These are phyloP conservation scores for Drosophila robusta DNA, from an alignment of 2,888 invertebrate genomes.

Conservation along the genomic window DNA sequence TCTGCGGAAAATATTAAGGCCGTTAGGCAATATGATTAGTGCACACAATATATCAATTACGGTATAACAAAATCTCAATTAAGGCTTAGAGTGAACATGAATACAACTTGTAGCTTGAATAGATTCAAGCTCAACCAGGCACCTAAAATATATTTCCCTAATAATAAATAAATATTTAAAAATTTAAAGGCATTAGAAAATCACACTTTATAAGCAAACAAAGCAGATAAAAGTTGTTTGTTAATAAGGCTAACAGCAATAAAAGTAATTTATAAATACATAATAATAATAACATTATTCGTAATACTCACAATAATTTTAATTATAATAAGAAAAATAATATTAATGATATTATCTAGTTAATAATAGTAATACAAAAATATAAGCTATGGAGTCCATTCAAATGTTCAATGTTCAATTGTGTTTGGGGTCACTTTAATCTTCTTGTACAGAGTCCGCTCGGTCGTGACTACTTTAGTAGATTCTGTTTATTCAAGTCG, in stretches of 20 bases:
- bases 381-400: too few species aligned
- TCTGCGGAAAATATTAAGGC: background rate
- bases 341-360: too few species aligned
- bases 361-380: too few species aligned
- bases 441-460: background rate
- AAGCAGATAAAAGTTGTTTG: too few species aligned
- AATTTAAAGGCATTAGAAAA: too few species aligned
- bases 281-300: background rate
- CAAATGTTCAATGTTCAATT: background rate
- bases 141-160: background rate
- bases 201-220: too few species aligned
- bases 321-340: background rate
- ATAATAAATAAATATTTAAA: background rate
- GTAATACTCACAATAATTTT: background rate
- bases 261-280: background rate
- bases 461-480: constrained; percentile 8
- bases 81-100: constrained; percentile 13
- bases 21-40: background rate
- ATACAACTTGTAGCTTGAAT: background rate
- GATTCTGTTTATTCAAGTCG: background rate
- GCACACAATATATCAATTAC: constrained; percentile 14
- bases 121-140: background rate
- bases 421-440: constrained; percentile 23
- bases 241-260: background rate
- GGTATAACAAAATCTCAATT: constrained; percentile 21